Base-by-base conservation (phyloP, 1,140 invertebrate species). In the Diploscapter pachys region DNA sequence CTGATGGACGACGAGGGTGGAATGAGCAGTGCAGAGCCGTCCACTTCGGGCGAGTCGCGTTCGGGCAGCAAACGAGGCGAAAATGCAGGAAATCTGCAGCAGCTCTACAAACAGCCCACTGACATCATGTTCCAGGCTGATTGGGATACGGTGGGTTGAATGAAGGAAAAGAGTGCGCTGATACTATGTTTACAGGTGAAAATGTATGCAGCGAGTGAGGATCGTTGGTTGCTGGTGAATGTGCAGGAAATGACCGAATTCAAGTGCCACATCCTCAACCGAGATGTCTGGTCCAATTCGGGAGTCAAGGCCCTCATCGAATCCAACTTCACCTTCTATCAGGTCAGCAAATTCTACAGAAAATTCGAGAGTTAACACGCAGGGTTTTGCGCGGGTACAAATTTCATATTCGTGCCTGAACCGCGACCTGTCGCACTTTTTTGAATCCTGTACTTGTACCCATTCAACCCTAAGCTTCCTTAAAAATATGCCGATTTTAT, bases 321-420 rank as follows among this genome's bases (percentile, higher is more conserved):
- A 66, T 88, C 91, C 77, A 89, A 91, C 86, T 92, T 93, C 83
- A 86, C 92, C n/a, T 89, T 93, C 77, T 92, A 91, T 91, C 92
- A 92, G 89, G 91, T 91, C 82, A 82, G 81, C n/a, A n/a, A n/a
- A n/a, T n/a, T n/a, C n/a, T n/a, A n/a, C 82, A 82, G 31, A 51
- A 52, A n/a, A 11, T 71, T 64, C 51, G 1, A 2, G 72, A 74
- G 48, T 31, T n/a, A n/a, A n/a, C 51, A 31, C 31, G 31, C 31
- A 31, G 31, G 31, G 31, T 31, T 31, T 31, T 31, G 31, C 31
- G 31, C 31, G 31, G 31, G 31, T 31, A 31, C 31, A 31, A 31
- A 31, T 31, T 31, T 31, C 31, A 31, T 31, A 31, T 31, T 1
- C 31, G 31, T 31, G 1, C 31, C 31, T 31, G 31, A 31, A 31